Conservation (phyloP, 2,797 vertebrate species). For the Gobionotothen gibberifrons region DNA sequence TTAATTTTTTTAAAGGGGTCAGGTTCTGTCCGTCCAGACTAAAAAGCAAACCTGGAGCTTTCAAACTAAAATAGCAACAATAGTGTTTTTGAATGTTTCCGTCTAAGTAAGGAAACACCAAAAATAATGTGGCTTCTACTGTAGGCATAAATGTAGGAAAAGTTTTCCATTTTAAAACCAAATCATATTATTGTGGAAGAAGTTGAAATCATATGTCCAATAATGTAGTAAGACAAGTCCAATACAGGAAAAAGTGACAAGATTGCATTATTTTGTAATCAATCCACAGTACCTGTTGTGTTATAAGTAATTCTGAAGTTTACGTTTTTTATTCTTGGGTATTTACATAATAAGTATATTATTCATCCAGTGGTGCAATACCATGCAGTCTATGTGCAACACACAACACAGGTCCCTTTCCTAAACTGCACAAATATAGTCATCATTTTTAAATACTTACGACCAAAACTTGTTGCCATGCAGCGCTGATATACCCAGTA, state of each 20-base stretch:
- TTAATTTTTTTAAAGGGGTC: not conserved
- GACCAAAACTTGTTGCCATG: not conserved
- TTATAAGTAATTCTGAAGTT: conserved; percentile 10
- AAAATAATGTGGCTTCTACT: not conserved
- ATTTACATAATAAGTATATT: not conserved
- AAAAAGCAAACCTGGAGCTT: not conserved
- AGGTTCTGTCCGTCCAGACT: not conserved
- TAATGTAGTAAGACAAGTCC: not conserved
- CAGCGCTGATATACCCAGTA: not conserved
- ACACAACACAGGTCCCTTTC: not conserved
- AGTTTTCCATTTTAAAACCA: not conserved
- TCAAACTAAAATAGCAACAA: not conserved
- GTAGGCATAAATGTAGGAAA: not conserved
- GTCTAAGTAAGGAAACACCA: too few species aligned
- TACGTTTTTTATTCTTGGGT: not conserved
- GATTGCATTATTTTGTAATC: not conserved
- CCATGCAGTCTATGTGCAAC: not conserved
- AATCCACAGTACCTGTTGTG: not conserved
- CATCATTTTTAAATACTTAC: not conserved
- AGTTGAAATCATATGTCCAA: not conserved
- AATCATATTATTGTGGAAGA: not conserved
- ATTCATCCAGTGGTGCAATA: not conserved
- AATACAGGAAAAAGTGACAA: not conserved
- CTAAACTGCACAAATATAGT: not conserved
- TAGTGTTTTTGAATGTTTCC: too few species aligned